These are phyloP conservation scores for Balanococcus diminutus DNA, from an alignment of 2,888 invertebrate species.

Conservation along the genomic window DNA sequence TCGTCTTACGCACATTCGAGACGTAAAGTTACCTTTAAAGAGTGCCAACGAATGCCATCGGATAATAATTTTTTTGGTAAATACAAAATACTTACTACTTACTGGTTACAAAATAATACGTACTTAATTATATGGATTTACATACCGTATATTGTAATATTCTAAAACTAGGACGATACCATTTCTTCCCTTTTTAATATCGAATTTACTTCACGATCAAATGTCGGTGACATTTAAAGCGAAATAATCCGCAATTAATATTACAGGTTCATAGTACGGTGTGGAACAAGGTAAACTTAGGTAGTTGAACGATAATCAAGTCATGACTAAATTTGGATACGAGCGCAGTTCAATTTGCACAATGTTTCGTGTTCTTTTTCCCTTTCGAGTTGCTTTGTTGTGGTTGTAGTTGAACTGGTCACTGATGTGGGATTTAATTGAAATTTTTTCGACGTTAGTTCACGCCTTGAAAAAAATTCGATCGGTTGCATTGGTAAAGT, in stretches of 20 bases:
- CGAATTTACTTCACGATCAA: background rate
- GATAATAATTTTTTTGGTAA: conserved; percentile 20
- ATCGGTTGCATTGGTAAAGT: background rate
- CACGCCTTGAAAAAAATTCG: background rate
- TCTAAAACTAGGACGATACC: background rate
- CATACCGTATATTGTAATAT: background rate
- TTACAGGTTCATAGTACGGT: background rate
- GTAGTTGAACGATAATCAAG: conserved; percentile 4
- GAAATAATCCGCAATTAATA: background rate
- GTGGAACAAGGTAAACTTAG: conserved; percentile 39
- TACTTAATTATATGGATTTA: background rate
- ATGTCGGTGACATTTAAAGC: background rate
- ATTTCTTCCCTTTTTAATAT: background rate
- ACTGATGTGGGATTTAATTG: conserved; percentile 17
- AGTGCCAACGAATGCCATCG: conserved; percentile 28
- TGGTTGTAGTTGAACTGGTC: background rate
- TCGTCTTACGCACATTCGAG: conserved; percentile 45
- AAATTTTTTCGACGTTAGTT: background rate
- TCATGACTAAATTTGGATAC: conserved; percentile 53
- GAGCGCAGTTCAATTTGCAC: background rate
- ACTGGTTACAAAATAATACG: too few relatives aligned
- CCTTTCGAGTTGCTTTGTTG: background rate
- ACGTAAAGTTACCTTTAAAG: conserved; percentile 59
- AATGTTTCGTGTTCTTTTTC: background rate
- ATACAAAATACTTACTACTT: too few relatives aligned